Conservation (phyloP, 2,888 invertebrate species). For the Biston stratarius region DNA sequence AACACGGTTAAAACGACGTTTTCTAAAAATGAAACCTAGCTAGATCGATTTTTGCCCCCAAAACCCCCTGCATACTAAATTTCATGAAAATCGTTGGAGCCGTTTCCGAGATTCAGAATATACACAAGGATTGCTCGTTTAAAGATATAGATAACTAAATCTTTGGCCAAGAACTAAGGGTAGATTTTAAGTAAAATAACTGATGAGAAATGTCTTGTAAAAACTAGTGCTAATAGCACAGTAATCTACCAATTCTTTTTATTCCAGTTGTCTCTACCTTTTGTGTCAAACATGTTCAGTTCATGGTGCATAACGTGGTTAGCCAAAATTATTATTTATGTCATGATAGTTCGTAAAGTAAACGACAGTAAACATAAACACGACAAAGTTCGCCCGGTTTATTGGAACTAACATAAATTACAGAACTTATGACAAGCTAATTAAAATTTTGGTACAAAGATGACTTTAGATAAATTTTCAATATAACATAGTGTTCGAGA, state of each 20-base stretch:
- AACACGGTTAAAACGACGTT: too few relatives aligned
- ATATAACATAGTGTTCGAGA: not conserved
- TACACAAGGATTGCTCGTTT: too few relatives aligned
- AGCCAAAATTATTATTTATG: not conserved
- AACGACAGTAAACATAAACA: not conserved
- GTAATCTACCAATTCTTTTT: not conserved
- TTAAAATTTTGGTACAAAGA: not conserved
- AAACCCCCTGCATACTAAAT: too few relatives aligned
- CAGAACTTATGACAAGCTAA: not conserved
- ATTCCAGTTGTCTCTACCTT: slow-evolving; percentile 17
- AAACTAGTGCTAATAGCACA: slow-evolving; percentile 1
- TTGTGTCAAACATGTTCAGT: not conserved
- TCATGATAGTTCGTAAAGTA: not conserved
- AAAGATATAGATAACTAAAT: too few relatives aligned
- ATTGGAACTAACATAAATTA: not conserved
- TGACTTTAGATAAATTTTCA: not conserved
- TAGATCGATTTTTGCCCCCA: too few relatives aligned
- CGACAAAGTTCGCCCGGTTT: not conserved
- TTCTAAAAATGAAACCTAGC: too few relatives aligned
- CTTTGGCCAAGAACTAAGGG: too few relatives aligned
- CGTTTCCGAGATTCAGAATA: too few relatives aligned
- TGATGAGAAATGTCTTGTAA: too few relatives aligned
- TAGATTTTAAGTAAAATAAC: too few relatives aligned
- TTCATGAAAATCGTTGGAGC: too few relatives aligned
- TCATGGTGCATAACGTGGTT: not conserved